Percentiles rank a stretch among this genome's conserved stretches.
These are phyloP conservation scores for Amblyjoppa proteus DNA, from an alignment of 2,888 invertebrate species.

Conservation along the genomic window DNA sequence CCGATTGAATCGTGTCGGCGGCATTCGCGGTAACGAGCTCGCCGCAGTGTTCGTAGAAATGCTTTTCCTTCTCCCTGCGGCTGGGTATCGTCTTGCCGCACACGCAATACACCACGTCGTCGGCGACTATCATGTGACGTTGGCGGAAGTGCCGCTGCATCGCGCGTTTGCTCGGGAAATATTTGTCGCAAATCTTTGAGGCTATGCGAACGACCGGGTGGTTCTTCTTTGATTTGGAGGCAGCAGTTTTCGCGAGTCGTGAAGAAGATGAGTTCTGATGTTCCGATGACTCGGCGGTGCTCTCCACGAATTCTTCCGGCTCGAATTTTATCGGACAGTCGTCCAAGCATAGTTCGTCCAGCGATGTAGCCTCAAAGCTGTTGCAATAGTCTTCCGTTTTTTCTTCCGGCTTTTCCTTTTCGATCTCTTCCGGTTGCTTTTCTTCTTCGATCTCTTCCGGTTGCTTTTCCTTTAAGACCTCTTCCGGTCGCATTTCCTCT, in stretches of 20 bases:
- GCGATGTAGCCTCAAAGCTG: not conserved
- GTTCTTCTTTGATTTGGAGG: not conserved
- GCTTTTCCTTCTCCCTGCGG: conserved; percentile 29
- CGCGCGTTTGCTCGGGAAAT: conserved; percentile 14
- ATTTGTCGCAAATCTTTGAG: conserved; percentile 48
- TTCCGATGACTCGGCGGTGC: not conserved
- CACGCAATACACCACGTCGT: conserved; percentile 44
- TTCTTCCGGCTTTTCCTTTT: not conserved
- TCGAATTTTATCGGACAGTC: not conserved
- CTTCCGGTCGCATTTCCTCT: not conserved
- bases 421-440: not conserved
- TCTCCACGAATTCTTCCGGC: not conserved
- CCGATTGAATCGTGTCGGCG: not conserved
- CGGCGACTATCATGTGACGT: conserved; percentile 13
- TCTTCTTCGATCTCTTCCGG: too few relatives aligned
- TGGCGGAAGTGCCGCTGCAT: conserved; percentile 55
- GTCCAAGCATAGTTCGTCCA: not conserved
- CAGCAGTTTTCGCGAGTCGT: not conserved
- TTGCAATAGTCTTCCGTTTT: not conserved
- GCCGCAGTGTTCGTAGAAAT: conserved; percentile 46
- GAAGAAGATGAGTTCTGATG: not conserved
- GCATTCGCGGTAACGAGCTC: not conserved
- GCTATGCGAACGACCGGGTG: not conserved
- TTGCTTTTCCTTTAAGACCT: not conserved
- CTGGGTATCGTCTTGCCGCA: conserved; percentile 48